These are phyloP conservation scores for Clarias batrachus DNA, from an alignment of 2,113 vertebrate genomes.

Conservation along the genomic window DNA sequence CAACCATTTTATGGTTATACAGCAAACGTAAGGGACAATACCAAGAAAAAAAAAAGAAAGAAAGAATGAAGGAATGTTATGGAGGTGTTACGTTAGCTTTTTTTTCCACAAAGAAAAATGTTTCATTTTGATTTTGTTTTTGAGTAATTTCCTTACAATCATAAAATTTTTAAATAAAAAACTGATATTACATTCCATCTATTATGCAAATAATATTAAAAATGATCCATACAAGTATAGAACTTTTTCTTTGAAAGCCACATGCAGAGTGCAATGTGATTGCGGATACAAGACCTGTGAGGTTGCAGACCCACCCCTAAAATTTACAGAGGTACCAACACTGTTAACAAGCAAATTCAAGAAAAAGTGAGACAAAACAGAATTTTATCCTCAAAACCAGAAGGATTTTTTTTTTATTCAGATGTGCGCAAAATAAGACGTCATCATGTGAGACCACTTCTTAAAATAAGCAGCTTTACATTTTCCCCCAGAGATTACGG, in stretches of 20 bases:
- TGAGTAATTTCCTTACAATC: not conserved
- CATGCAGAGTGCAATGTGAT: not conserved
- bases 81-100: not conserved
- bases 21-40: constrained; percentile 22
- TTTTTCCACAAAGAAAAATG: not conserved
- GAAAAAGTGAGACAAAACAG: not conserved
- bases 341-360: not conserved
- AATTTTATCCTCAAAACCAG: not conserved
- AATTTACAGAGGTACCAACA: not conserved
- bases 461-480: not conserved
- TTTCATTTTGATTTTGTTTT: not conserved
- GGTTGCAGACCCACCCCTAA: not conserved
- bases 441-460: not conserved
- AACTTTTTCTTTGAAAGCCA: not conserved
- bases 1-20: not conserved
- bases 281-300: not conserved
- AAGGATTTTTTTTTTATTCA: not conserved
- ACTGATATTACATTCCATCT: not conserved
- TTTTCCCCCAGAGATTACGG: not conserved
- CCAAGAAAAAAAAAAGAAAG: not conserved
- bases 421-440: not conserved
- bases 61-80: not conserved
- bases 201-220: not conserved
- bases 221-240: not conserved
- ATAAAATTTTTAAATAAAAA: not conserved